Evolutionary conservation across 2,888 invertebrate genomes (phyloP).

Genomic region (Melangyna quadrimaculata): DNA sequence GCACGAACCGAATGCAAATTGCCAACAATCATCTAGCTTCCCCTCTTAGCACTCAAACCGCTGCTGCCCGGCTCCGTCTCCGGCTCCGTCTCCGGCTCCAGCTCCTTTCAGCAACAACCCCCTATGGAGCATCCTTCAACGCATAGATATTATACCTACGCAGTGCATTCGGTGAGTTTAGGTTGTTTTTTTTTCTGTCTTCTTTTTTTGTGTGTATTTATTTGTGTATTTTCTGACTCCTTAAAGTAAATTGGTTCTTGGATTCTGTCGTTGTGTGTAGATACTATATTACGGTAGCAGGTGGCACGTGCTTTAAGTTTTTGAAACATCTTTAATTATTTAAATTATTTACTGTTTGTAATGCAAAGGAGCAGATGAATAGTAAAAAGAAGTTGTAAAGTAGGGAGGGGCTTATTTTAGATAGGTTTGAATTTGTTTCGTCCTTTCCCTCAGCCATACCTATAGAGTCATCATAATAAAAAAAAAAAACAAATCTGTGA

Average conservation of each 20-base stretch:
- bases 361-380: not conserved
- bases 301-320: constrained; percentile 47
- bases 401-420: no score
- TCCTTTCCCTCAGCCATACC: no score
- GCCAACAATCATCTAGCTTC: constrained; percentile 49
- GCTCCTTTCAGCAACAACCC: not conserved
- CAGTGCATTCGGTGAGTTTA: not conserved
- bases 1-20: constrained; percentile 66
- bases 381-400: not conserved
- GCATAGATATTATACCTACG: constrained; percentile 28
- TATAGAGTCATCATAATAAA: no score
- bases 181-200: not conserved
- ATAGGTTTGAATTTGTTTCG: no score
- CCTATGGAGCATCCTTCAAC: constrained; percentile 38
- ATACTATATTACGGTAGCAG: constrained; percentile 41
- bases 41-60: not conserved
- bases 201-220: constrained; percentile 16
- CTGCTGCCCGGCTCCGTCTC: no score
- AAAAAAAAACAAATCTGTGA: no score
- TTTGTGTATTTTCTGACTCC: constrained; percentile 45
- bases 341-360: not conserved
- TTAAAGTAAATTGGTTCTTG: constrained; percentile 64
- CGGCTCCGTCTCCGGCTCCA: no score
- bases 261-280: not conserved
- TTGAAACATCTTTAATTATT: constrained; percentile 45